Evolutionary conservation across 2,113 vertebrate species (phyloP).

Genomic region (Andinoacara biseriatus): DNA sequence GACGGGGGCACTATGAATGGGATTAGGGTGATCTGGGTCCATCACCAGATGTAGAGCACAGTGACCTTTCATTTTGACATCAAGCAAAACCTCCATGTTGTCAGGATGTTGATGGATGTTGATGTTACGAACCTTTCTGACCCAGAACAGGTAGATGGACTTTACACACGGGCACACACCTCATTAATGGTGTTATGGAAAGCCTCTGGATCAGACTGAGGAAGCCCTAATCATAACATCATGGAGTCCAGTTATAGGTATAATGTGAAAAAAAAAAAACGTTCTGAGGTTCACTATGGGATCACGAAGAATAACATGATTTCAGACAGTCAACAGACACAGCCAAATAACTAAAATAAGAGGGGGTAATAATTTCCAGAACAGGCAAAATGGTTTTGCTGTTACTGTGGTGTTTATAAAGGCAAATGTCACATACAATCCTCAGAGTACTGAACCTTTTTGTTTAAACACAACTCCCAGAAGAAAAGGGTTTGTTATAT

Average conservation of each 20-base stretch:
- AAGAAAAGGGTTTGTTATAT: background rate
- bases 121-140: conserved; percentile 38
- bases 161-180: conserved; percentile 17
- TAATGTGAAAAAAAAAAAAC: background rate
- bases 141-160: conserved; percentile 57
- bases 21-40: conserved; percentile 40
- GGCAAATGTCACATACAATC: background rate
- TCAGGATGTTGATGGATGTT: conserved; percentile 60
- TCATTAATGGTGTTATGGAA: conserved; percentile 66
- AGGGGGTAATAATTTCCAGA: conserved; percentile 11
- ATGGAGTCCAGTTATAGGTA: conserved; percentile 10
- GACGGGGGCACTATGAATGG: conserved; percentile 10
- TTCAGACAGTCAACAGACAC: conserved; percentile 20
- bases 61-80: conserved; percentile 48
- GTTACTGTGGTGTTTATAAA: conserved; percentile 4
- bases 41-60: conserved; percentile 42
- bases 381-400: conserved; percentile 12
- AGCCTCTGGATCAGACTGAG: conserved; percentile 46
- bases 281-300: background rate
- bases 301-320: conserved; percentile 17
- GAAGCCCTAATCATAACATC: conserved; percentile 69
- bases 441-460: background rate
- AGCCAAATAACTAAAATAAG: background rate
- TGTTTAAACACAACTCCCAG: conserved; percentile 17
- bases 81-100: conserved; percentile 32